These are phyloP conservation scores for Eonycteris spelaea DNA, from an alignment of 2,113 vertebrate species.

Conservation along the genomic window DNA sequence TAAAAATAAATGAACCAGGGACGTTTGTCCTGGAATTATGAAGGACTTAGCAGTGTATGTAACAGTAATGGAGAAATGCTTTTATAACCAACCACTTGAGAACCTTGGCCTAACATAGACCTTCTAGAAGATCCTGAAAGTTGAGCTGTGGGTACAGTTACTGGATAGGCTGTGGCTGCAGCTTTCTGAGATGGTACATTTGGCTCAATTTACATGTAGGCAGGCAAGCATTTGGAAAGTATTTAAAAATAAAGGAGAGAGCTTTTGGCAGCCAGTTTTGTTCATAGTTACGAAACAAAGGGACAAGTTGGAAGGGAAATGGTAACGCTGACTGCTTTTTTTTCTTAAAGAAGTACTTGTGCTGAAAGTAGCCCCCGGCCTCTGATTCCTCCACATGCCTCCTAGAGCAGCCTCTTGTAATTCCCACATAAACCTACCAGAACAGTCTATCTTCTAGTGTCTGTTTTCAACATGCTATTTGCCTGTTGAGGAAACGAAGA, in stretches of 20 bases:
- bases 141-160: neutral
- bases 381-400: neutral
- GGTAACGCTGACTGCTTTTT: neutral
- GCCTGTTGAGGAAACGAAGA: neutral
- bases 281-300: neutral
- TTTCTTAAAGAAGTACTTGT: neutral
- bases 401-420: neutral
- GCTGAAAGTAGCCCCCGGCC: neutral
- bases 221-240: constrained; percentile 34
- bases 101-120: neutral
- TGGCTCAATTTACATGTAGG: neutral
- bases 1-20: neutral
- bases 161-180: neutral
- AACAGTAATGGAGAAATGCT: neutral
- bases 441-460: neutral
- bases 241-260: neutral
- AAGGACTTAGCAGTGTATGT: neutral
- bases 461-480: neutral
- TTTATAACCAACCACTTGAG: neutral
- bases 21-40: neutral
- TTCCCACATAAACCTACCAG: neutral
- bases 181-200: neutral
- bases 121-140: neutral
- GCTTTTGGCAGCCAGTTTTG: constrained; percentile 23
- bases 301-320: neutral